Base-by-base conservation (phyloP, 1,140 invertebrate genomes). In the Halyomorpha halys region DNA sequence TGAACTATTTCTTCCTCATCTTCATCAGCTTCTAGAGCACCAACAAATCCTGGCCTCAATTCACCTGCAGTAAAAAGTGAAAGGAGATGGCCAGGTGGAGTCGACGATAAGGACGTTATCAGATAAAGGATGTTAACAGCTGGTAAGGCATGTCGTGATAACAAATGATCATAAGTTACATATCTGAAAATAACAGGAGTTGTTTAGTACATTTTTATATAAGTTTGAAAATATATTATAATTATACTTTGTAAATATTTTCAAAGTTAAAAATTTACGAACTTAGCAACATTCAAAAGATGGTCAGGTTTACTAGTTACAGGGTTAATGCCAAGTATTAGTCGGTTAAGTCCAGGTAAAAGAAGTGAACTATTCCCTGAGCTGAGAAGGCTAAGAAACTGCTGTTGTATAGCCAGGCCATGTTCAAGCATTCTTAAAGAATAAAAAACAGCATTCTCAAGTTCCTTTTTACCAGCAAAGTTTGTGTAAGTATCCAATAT, bases 41-140 rank as follows among this genome's bases (percentile, higher is more conserved):
- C 89, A 25, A 95, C 90, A 77, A 95, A 94, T 0, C 87, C 89
- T 71, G 91, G 87, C 39, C 89, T 79, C 61, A 90, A 45, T 76
- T 75, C 0, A 75, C 76, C 6, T 78, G 72, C 4, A 0, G 83
- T 84, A 64, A 90, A 83, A 16, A 88, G 81, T 34, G 83, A 84
- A 3, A 91, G 76, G 1, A 91, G 75, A 66, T 89, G 85, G 5
- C 79, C 79, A 62, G 87, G 86, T 8, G 83, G 80, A 27, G 81
- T 77, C 1, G 86, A 83, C 51, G 84, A 80, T 39, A 39, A 13
- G 62, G 75, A 76, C 1, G 85, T 83, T 6, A 90, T 81, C 1
- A 79, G 76, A 39, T 79, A 78, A 4, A 92, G 74, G 47, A 92
- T 84, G 65, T 83, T 83, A 5, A 88, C 79, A n/a, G 87, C 84